Evolutionary conservation across 2,888 invertebrate species (phyloP).

Genomic region (Lasioglossum figueresi): DNA sequence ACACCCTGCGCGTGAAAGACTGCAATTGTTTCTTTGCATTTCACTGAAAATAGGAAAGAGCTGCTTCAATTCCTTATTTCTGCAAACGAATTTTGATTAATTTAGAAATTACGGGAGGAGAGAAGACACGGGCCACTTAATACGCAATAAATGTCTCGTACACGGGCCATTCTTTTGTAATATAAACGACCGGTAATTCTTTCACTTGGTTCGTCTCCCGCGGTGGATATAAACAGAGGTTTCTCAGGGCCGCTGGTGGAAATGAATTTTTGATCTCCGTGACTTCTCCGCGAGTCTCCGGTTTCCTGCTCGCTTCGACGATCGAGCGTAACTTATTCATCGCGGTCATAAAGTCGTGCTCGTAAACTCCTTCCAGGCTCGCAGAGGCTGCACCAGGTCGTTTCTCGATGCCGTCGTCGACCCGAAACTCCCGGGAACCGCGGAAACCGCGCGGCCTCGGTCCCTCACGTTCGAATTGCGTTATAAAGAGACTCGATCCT

Average conservation of each 20-base stretch:
- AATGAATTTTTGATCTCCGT: slow-evolving; percentile 70
- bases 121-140: not conserved
- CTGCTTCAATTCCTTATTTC: not conserved
- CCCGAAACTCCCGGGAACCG: slow-evolving; percentile 11
- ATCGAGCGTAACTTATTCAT: slow-evolving; percentile 72
- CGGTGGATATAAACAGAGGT: slow-evolving; percentile 46
- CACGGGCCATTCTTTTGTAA: not conserved
- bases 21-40: too few relatives aligned
- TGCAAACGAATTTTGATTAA: not conserved
- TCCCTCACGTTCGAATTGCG: slow-evolving; percentile 55
- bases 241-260: slow-evolving; percentile 21
- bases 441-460: slow-evolving; percentile 22
- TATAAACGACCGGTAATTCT: slow-evolving; percentile 28
- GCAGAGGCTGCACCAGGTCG: slow-evolving; percentile 1
- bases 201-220: not conserved
- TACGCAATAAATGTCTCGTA: not conserved
- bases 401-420: not conserved
- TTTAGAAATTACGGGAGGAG: not conserved
- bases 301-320: slow-evolving; percentile 46
- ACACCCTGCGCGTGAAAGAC: not conserved
- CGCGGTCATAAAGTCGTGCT: slow-evolving; percentile 66
- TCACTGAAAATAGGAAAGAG: too few relatives aligned
- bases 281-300: slow-evolving; percentile 40
- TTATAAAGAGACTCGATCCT: slow-evolving; percentile 35
- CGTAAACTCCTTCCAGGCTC: slow-evolving; percentile 62